Evolutionary conservation across 2,113 vertebrate species (phyloP), one percentile per base, ranked within the genome.

Genomic region (Equus quagga): DNA sequence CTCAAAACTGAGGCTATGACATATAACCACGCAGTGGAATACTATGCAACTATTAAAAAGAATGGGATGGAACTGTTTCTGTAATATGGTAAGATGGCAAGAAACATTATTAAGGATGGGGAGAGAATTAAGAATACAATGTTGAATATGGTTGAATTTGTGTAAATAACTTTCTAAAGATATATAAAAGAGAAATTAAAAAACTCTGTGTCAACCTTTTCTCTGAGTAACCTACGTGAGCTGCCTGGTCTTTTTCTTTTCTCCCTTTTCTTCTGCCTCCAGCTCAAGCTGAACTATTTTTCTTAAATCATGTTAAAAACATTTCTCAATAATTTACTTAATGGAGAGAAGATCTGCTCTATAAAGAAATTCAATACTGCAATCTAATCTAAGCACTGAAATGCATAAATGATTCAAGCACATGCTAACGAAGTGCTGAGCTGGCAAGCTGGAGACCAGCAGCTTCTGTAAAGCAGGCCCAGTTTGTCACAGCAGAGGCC

Each of bases 321-420:
- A 98, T 95, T 98, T 98, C 95, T 94, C 92, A 96, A 64, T 95
- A 83, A 94, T 96, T 98, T 96, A 97, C 60, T 92, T 97, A 98
- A 97, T 82, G 65, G 56, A 97, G 54, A 98, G 97, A 98, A 97
- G 87, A 98, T 91, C 58, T 81, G 96, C 33, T 97, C 97, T 96
- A 0, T 1, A 96, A 97, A 86, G 96, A 96, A 96, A 96, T 93
- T 76, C 93, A 31, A 86, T 87, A 96, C 73, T 86, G 51, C 86
- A 97, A 96, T 73, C 80, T 73, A 93, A 97, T 56, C 93, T 67
- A 96, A 97, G 92, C 92, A 96, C 36, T 97, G 83, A 97, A 97
- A 97, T 87, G 93, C 56, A 82, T 89, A 98, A 98, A 96, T 62
- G 0, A 97, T 98, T 97, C 97, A 97, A 97, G 69, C 28, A 91